Base-by-base conservation (phyloP, 64 coral and sea anemone genomes). In the Montipora capricornis region DNA sequence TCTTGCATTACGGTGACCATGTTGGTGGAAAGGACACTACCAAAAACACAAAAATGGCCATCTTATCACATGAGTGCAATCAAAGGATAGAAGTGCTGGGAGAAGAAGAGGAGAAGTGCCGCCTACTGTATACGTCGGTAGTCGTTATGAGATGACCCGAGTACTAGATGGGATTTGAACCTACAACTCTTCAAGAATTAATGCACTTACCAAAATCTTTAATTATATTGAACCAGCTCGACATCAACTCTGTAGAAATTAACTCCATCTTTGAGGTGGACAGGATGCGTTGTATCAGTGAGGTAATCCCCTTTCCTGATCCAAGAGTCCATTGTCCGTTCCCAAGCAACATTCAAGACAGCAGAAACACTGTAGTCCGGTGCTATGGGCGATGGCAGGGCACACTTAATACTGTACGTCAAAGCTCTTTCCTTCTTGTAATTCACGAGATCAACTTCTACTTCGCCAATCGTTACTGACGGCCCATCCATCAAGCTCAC, bases 271-370 rank as follows among this genome's bases (percentile, higher is more conserved):
- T 86, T 60, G 12, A 96, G 47, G 37, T 53, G 58, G 14, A 96
- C 88, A 14, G 4, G 13, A 19, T 93, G 78, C 9, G 52, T 51
- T 5, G 87, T 90, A 26, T 96, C 95, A 0, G 87, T 96, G 12
- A 80, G 20, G 14, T 77, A 96, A 80, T 96, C 95, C 0, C 95
- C 95, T 85, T 71, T 85, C 15, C 81, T 52, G 44, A 96, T 94
- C 91, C 92, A 96, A 78, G 75, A 66, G 8, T 93, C 71, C 26
- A 76, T 52, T 29, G 73, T 77, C 15, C 80, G 64, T 60, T 96
- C 62, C 95, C 95, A 96, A 44, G 88, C 91, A 2, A 96, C 75
- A 17, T 96, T 96, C 74, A 96, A 88, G 9, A 94, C 92, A 0
- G 92, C 95, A 44, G 91, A 94, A 45, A 96, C 15, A 49, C 59